These are phyloP conservation scores for Microcebus tavaratra DNA, from an alignment of 2,113 vertebrate species.

Conservation along the genomic window DNA sequence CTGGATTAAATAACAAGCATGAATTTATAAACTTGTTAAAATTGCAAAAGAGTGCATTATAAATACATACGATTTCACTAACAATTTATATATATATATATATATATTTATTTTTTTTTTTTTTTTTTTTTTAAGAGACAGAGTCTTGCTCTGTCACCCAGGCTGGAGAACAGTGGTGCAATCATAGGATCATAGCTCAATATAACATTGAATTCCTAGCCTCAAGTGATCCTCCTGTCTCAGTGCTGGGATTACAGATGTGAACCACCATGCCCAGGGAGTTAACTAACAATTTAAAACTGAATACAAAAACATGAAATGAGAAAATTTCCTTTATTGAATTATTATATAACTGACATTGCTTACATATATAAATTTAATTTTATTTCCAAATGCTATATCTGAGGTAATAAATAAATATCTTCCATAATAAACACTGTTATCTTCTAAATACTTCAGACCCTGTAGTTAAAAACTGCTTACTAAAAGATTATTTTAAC, in stretches of 20 bases:
- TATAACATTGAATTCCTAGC: too few species aligned
- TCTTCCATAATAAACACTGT: slow-evolving; percentile 60
- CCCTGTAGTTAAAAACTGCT: slow-evolving; percentile 72
- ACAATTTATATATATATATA: too few species aligned
- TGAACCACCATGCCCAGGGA: too few species aligned
- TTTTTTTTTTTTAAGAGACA: too few species aligned
- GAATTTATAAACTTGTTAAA: slow-evolving; percentile 76
- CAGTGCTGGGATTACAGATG: too few species aligned
- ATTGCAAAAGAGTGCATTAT: slow-evolving; percentile 75
- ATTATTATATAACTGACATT: slow-evolving; percentile 71
- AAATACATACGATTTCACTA: slow-evolving; percentile 76
- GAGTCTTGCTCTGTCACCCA: too few species aligned
- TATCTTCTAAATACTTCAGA: slow-evolving; percentile 75
- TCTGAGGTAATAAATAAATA: slow-evolving; percentile 65
- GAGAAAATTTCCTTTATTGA: slow-evolving; percentile 49
- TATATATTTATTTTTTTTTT: too few species aligned
- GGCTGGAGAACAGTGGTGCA: too few species aligned
- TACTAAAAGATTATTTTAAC: slow-evolving; percentile 74
- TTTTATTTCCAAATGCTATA: slow-evolving; percentile 76
- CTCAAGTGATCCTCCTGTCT: too few species aligned
- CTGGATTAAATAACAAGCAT: slow-evolving; percentile 79
- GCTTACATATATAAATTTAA: slow-evolving; percentile 72
- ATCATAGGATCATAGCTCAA: too few species aligned
- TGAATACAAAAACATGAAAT: slow-evolving; percentile 70
- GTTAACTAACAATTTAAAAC: slow-evolving; percentile 75